Base-by-base conservation (phyloP, 1,140 invertebrate genomes). In the Pseudomyrmex pallidus region DNA sequence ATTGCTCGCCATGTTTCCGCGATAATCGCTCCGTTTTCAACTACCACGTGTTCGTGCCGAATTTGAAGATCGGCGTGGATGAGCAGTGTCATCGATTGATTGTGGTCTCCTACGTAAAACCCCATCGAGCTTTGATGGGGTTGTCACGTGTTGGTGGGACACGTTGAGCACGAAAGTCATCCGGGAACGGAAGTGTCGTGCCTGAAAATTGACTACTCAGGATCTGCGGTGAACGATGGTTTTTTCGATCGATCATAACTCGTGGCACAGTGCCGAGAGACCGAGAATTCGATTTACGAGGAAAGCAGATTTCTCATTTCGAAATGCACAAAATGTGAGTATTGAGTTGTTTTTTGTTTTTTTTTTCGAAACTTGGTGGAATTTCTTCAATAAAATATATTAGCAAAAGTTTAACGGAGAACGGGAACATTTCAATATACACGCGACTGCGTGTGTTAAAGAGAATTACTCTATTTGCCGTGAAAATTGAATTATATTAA, bases 91-190 rank as follows among this genome's bases (percentile, higher is more conserved):
- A 80, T 80, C 76, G 76, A 80, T 80, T 80, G 76, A 80, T 80
- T 80, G 66, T 80, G 76, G 76, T 80, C 76, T 72, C n/a, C 76
- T 80, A 35, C 0, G 54, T 80, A 80, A 80, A 80, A 80, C 54
- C 54, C 76, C 76, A 80, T 80, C 76, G 59, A 80, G 66, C 76
- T 59, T 72, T 72, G 76, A 80, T 80, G 76, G 76, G 76, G 56
- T 61, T 80, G 76, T 80, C 76, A 80, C 76, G 76, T 80, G 76
- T 80, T 66, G 76, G 66, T 72, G 66, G 76, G 66, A 72, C 76
- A 64, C n/a, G 59, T 72, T 80, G 66, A 72, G 22, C 66, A 59
- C 76, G 66, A 80, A 56, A 80, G 66, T 80, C 76, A 80, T 80
- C 76, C 66, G 48, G 44, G 22, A 72, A 35, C 76, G 76, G 72